Percentiles rank a stretch among this genome's conserved stretches.
phyloP scores from a whole-genome alignment of 2,113 vertebrate species.

The Oreochromis spilurus region DNA sequence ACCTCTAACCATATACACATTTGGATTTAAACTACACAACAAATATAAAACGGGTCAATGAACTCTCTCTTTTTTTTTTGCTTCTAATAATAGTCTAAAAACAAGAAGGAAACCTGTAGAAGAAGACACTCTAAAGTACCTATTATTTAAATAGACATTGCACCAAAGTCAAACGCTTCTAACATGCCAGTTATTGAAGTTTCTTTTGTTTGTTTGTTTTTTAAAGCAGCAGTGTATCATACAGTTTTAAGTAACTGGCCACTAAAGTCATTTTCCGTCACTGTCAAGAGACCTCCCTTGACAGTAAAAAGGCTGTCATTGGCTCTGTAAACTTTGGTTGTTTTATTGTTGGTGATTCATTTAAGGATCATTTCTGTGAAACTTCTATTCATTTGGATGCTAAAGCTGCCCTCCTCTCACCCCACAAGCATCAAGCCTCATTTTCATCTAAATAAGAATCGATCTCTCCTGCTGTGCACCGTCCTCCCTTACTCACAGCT shows the following conservation, averaged over 20 bases:
- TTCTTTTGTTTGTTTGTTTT: neutral
- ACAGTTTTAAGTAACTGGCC: neutral
- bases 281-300: neutral
- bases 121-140: neutral
- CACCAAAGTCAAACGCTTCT: constrained; percentile 5
- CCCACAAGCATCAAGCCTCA: constrained; percentile 75
- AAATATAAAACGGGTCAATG: neutral
- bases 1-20: neutral
- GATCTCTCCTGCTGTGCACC: constrained; percentile 73
- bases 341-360: constrained; percentile 41
- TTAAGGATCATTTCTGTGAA: constrained; percentile 59
- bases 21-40: neutral
- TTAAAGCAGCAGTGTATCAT: neutral
- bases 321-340: constrained; percentile 39
- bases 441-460: constrained; percentile 85
- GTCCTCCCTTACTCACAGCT: constrained; percentile 67
- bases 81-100: neutral
- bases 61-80: neutral
- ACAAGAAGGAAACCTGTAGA: neutral
- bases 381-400: constrained; percentile 68
- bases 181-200: neutral
- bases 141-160: neutral
- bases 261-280: constrained; percentile 6
- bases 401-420: constrained; percentile 72
- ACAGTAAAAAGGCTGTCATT: constrained; percentile 24